phyloP scores from a whole-genome alignment of 2,888 invertebrate genomes.

The Philereme vetulata region DNA sequence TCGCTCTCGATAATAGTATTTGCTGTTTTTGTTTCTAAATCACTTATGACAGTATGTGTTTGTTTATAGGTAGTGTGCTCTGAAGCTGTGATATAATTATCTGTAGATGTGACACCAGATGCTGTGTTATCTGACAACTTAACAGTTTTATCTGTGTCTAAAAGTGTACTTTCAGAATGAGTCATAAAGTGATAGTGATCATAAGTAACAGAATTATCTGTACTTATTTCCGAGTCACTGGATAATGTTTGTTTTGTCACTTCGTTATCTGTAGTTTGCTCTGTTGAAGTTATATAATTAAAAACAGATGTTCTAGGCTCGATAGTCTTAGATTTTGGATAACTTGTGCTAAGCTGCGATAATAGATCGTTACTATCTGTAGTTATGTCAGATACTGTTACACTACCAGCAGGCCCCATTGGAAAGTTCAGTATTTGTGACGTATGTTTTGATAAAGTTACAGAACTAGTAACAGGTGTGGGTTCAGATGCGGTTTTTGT shows the following conservation, averaged over 20 bases:
- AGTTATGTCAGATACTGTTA: not conserved
- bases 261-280: not conserved
- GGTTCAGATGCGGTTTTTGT: no score
- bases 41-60: not conserved
- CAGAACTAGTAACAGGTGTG: not conserved
- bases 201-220: no score
- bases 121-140: not conserved
- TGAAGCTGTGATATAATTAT: conserved; percentile 1
- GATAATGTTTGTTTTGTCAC: not conserved
- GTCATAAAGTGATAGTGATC: no score
- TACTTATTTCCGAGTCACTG: not conserved
- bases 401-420: not conserved
- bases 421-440: not conserved
- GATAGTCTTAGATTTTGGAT: not conserved
- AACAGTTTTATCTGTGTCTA: not conserved
- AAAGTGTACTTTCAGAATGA: no score
- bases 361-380: not conserved
- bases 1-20: not conserved
- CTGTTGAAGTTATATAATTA: not conserved
- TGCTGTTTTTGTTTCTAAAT: not conserved
- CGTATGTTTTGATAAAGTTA: not conserved
- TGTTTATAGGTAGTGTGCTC: conserved; percentile 1
- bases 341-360: not conserved
- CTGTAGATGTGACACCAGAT: conserved; percentile 1
- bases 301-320: not conserved